Base-by-base conservation (phyloP, 1,140 invertebrate genomes). In the Bursaphelenchus mucronatus region DNA sequence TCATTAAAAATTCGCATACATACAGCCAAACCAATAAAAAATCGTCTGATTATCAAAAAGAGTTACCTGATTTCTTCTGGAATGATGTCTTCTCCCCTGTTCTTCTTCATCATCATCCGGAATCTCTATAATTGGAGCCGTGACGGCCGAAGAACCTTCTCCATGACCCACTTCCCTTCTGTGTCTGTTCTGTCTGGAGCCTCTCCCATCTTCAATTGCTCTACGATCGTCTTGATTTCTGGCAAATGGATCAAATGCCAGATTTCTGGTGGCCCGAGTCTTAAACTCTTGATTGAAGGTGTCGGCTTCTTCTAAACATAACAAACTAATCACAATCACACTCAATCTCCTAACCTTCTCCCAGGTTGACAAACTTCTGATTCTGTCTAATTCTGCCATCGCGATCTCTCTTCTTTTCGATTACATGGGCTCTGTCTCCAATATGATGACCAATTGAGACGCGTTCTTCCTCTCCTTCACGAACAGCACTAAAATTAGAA, bases 381-480 rank as follows among this genome's bases (percentile, higher is more conserved):
- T 78, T 58, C 17, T 68, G 68, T 21, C 76, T 63, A 45, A 79
- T 52, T 21, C 63, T 65, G n/a, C 77, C 77, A 21, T 79, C 76
- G 13, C 70, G 61, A 64, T 76, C 76, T 8, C 77, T 67, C 58
- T 81, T 80, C 68, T 79, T 79, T 40, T 79, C 77, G 30, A 81
- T 74, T 5, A 75, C 46, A 57, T 79, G 77, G 0, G 73, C 47
- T 15, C 74, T 54, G 15, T 81, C 72, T 0, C 77, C 77, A 46
- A 79, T 79, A 6, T 62, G 45, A 67, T 79, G 76, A 8, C 78
- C 78, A 30, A 79, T 72, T 21, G 63, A 50, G 30, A 79, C 66
- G 39, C 71, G 61, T 40, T 74, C 76, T 0, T 55, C 54, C 7
- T 65, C 78, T 3, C 68, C 69, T 49, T 68, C 74, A 8, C 64